A percentile compares a stretch with the other conserved stretches of the same genome.
Evolutionary conservation across 1,140 invertebrate genomes (phyloP).

Genomic region (Papilio glaucus): DNA sequence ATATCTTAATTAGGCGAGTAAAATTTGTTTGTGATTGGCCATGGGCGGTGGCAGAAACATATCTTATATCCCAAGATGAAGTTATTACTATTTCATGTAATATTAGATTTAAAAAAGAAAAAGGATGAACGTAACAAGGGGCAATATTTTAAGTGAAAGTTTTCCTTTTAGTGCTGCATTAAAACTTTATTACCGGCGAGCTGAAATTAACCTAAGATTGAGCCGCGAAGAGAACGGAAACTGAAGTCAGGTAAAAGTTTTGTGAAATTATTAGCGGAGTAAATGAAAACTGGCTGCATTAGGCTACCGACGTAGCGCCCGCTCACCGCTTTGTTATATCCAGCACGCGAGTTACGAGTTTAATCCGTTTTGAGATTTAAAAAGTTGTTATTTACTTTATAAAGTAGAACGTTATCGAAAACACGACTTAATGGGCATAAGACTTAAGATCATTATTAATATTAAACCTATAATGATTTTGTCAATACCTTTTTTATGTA

Average conservation of each 20-base stretch:
- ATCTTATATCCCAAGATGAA: too few species aligned
- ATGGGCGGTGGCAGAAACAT: not conserved
- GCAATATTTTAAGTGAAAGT: constrained; percentile 12
- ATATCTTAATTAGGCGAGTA: too few species aligned
- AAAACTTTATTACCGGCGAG: constrained; percentile 16
- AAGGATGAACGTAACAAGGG: not conserved
- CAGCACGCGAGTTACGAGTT: constrained; percentile 4
- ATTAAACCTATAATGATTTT: too few species aligned
- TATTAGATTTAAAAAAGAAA: not conserved
- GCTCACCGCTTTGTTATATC: not conserved
- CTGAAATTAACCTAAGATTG: constrained; percentile 45
- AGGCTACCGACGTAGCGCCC: constrained; percentile 5
- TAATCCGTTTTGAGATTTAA: constrained; percentile 8
- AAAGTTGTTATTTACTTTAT: constrained; percentile 9
- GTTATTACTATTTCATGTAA: too few species aligned
- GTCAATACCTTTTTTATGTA: too few species aligned
- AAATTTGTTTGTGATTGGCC: too few species aligned
- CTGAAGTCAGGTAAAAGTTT: constrained; percentile 41
- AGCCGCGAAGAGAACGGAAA: constrained; percentile 32
- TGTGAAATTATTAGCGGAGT: constrained; percentile 45
- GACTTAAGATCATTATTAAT: not conserved
- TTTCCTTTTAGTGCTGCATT: constrained; percentile 31
- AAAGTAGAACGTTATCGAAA: not conserved
- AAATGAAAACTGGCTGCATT: constrained; percentile 45
- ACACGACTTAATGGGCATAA: not conserved